Evolutionary conservation across 1,140 invertebrate genomes (phyloP).

Genomic region (Bilobella aurantiaca): DNA sequence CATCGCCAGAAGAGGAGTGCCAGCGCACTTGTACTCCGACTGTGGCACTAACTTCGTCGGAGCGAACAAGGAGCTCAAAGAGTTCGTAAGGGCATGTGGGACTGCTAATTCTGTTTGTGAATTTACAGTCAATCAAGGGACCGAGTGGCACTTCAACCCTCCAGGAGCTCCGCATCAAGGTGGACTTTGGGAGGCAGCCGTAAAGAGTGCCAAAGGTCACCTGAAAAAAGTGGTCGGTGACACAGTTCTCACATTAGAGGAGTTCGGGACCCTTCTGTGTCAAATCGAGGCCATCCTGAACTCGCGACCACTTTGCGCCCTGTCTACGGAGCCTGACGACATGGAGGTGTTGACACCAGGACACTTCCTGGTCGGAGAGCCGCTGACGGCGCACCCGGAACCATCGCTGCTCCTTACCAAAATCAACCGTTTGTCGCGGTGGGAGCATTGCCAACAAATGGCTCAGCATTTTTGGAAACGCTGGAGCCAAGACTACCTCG

Average conservation of each 20-base stretch:
- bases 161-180: slow-evolving; percentile 35
- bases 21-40: too few relatives aligned
- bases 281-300: slow-evolving; percentile 36
- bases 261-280: slow-evolving; percentile 32
- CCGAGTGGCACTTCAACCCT: too few relatives aligned
- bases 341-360: slow-evolving; percentile 33
- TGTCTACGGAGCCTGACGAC: slow-evolving; percentile 36
- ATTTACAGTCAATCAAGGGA: too few relatives aligned
- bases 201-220: slow-evolving; percentile 11
- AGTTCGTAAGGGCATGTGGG: too few relatives aligned
- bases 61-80: too few relatives aligned
- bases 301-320: slow-evolving; percentile 30
- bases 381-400: slow-evolving; percentile 1
- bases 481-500: slow-evolving; percentile 37
- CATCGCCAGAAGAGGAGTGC: too few relatives aligned
- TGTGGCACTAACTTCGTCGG: too few relatives aligned
- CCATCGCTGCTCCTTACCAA: neutral
- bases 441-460: slow-evolving; percentile 9
- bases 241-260: slow-evolving; percentile 27
- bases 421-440: neutral
- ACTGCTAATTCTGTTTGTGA: too few relatives aligned
- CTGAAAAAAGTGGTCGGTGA: neutral
- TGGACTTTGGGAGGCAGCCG: slow-evolving; percentile 34
- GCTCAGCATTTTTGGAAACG: neutral
- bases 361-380: slow-evolving; percentile 18